Evolutionary conservation across 1,140 invertebrate species (phyloP).

Genomic region (Rhynchophorus ferrugineus): DNA sequence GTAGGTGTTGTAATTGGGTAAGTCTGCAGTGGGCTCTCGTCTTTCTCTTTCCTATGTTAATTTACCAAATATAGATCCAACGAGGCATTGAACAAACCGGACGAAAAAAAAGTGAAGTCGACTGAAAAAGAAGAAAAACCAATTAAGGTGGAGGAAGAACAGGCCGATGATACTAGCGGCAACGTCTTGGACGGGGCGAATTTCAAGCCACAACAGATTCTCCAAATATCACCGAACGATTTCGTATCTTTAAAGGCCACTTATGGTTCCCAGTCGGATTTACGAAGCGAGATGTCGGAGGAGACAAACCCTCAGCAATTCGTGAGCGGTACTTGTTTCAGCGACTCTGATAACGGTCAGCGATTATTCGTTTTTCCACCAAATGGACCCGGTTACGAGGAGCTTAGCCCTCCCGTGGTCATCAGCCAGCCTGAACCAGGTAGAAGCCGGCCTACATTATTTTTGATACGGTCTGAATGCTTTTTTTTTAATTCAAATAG

Average conservation of each 20-base stretch:
- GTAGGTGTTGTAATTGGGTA: constrained; percentile 12
- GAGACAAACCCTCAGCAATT: constrained; percentile 25
- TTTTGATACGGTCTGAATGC: too few species aligned
- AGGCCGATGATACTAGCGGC: background rate
- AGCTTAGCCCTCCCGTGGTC: constrained; percentile 17
- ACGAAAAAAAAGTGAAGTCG: too few species aligned
- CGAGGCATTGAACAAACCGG: constrained; percentile 2
- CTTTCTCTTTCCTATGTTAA: background rate
- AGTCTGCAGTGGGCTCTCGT: too few species aligned
- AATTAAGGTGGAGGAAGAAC: too few species aligned
- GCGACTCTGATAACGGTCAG: constrained; percentile 14
- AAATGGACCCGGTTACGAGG: constrained; percentile 34
- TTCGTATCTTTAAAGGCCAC: background rate
- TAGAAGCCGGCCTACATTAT: too few species aligned
- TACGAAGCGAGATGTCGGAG: constrained; percentile 8
- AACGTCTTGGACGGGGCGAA: constrained; percentile 2
- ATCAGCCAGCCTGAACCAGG: background rate
- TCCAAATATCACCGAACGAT: too few species aligned
- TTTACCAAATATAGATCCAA: background rate
- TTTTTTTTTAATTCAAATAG: too few species aligned
- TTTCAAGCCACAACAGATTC: background rate
- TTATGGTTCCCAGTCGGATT: background rate
- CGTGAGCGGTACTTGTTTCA: constrained; percentile 24
- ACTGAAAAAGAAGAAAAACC: too few species aligned
- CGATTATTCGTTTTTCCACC: constrained; percentile 36